Conservation (phyloP, 2,797 vertebrate species). For the Benthosema pterotum region DNA sequence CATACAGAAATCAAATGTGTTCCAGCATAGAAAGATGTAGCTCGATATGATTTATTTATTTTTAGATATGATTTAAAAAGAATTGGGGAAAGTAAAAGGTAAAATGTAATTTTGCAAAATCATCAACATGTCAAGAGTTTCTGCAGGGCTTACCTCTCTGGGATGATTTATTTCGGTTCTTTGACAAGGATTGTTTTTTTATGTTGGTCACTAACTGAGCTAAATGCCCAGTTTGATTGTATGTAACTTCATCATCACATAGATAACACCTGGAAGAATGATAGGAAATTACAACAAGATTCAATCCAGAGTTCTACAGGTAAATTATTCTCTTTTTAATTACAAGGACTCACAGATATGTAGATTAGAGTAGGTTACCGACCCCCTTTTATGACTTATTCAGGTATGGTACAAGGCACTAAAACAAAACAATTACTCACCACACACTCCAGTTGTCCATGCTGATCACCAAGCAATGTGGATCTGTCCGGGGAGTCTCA, state of each 20-base stretch:
- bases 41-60: too few relatives aligned
- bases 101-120: neutral
- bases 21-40: too few relatives aligned
- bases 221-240: conserved; percentile 82
- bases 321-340: too few relatives aligned
- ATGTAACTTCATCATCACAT: conserved; percentile 89
- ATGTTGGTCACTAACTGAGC: conserved; percentile 88
- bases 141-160: conserved; percentile 77
- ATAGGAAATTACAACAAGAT: neutral
- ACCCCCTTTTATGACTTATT: too few relatives aligned
- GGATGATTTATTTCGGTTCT: conserved; percentile 47
- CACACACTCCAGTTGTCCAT: conserved; percentile 93
- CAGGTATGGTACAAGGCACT: too few relatives aligned
- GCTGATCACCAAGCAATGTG: conserved; percentile 90
- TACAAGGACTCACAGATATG: too few relatives aligned
- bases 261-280: conserved; percentile 86
- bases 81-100: too few relatives aligned
- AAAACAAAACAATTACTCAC: conserved; percentile 73
- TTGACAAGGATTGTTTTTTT: conserved; percentile 79
- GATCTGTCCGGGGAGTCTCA: conserved; percentile 85
- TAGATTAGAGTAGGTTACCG: too few relatives aligned
- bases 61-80: too few relatives aligned
- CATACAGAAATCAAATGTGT: neutral
- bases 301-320: neutral
- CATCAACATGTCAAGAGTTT: neutral